Evolutionary conservation across 2,113 vertebrate species (phyloP), one percentile per base, ranked within the genome.

Genomic region (Siphamia tubifer): DNA sequence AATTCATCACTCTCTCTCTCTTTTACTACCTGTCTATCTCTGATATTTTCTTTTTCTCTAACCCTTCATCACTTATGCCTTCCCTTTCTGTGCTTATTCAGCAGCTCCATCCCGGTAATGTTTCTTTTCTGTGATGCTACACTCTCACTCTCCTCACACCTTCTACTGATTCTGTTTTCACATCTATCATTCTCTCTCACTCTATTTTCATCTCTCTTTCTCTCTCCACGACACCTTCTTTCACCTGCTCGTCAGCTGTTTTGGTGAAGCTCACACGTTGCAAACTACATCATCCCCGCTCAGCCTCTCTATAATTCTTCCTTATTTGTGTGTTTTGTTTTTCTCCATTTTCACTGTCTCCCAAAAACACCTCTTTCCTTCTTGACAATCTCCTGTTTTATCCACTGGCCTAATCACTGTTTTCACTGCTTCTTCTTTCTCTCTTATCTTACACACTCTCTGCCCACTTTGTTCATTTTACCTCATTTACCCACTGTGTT

Each of bases 201-300:
- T 39, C 2, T 34, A 10, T 23, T 11, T 21, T 23, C 13, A 20
- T 45, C 43, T 47, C 24, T 13, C 12, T 12, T 8, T 15, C 8
- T 15, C 65, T 55, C 31, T 64, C 56, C 15, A 34, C 19, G 7
- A n/a, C 35, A n/a, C 58, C 49, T 47, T 62, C 56, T 45, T 68
- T 68, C 49, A 57, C 57, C 62, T 72, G 42, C 68, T 57, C 21
- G 68, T 82, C 76, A 82, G 76, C 65, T 79, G 39, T 56, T 82
- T 82, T 53, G 43, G 17, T 48, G 44, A 36, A 36, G 38, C 60
- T 28, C n/a, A 5, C 39, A 24, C n/a, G n/a, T 47, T 58, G 48
- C 39, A 76, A 58, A 47, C 40, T 28, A 5, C 61, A 39, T 30
- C 48, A 31, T n/a, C 19, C 43, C 52, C 20, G 32, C 4, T 47